These are phyloP conservation scores for Rhagophthalmus giganteus DNA, from an alignment of 2,888 invertebrate genomes.

Conservation along the genomic window DNA sequence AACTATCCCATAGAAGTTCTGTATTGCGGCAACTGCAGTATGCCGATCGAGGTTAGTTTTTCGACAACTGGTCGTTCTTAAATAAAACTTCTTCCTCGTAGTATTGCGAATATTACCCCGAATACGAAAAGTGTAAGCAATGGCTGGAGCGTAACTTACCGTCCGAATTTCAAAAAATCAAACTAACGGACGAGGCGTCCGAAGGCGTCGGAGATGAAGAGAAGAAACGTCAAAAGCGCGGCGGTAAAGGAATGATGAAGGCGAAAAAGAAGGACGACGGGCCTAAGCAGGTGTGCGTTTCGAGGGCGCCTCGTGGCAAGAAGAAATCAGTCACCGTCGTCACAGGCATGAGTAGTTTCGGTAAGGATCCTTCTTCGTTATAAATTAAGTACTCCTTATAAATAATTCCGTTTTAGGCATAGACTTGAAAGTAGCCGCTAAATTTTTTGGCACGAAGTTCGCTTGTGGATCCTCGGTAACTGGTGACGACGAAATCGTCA, in stretches of 20 bases:
- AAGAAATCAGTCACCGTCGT: conserved; percentile 99
- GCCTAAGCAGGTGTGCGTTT: conserved; percentile 82
- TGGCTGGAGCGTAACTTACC: conserved; percentile 96
- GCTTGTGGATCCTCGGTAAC: conserved; percentile 99
- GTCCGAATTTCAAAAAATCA: conserved; percentile 87
- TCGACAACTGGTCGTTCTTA: conserved; percentile 9
- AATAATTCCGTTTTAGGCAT: conserved; percentile 70
- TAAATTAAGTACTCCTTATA: conserved; percentile 17
- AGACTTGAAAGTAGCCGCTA: conserved; percentile 96
- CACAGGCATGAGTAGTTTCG: conserved; percentile 92
- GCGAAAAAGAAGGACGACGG: conserved; percentile 93
- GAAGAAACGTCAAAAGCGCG: conserved; percentile 94
- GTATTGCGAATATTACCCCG: conserved; percentile 98
- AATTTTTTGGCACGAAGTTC: conserved; percentile 96
- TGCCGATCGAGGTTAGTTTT: conserved; percentile 81
- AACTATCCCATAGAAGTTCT: conserved; percentile 81
- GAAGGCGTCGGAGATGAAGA: conserved; percentile 79
- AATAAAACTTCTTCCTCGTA: conserved; percentile 47
- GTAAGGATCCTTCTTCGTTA: conserved; percentile 62
- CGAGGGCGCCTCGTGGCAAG: conserved; percentile 92
- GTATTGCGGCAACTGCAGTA: conserved; percentile 92
- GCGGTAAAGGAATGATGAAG: conserved; percentile 94
- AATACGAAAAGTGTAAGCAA: conserved; percentile 94
- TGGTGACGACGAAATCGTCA: conserved; percentile 98
- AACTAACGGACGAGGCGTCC: conserved; percentile 67